Conservation (phyloP, 2,888 invertebrate species). For the Sipha maydis region DNA sequence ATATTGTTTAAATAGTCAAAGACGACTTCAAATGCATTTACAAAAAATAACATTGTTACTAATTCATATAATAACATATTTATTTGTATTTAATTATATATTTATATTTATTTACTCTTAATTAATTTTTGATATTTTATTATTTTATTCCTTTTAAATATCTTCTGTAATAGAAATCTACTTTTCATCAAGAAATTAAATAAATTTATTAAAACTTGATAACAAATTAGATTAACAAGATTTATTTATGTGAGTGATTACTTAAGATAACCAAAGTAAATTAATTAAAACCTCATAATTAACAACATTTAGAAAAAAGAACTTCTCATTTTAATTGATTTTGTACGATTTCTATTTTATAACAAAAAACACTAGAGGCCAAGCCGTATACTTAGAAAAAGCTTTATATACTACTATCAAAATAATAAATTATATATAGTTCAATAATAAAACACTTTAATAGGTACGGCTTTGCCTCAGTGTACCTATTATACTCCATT, state of each 20-base stretch:
- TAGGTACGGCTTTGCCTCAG: constrained; percentile 48
- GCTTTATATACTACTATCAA: background rate
- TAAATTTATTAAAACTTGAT: background rate
- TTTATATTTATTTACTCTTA: no score
- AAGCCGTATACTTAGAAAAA: constrained; percentile 37
- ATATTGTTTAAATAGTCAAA: no score
- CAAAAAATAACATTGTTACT: no score
- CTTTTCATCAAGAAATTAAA: background rate
- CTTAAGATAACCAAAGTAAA: background rate
- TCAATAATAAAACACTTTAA: constrained; percentile 23
- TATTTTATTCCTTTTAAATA: no score
- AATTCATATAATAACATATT: no score
- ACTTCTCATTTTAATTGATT: constrained; percentile 7
- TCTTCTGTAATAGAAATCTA: background rate
- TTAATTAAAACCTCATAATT: background rate
- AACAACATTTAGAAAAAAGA: background rate
- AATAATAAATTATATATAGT: constrained; percentile 19
- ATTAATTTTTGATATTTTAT: no score
- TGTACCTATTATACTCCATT: constrained; percentile 52
- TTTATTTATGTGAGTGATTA: background rate
- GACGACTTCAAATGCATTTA: no score
- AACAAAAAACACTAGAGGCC: background rate
- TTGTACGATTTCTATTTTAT: constrained; percentile 59
- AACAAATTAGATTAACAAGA: background rate
- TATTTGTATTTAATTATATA: no score